Evolutionary conservation across 2,113 vertebrate species (phyloP).

Genomic region (Burhinus oedicnemus): DNA sequence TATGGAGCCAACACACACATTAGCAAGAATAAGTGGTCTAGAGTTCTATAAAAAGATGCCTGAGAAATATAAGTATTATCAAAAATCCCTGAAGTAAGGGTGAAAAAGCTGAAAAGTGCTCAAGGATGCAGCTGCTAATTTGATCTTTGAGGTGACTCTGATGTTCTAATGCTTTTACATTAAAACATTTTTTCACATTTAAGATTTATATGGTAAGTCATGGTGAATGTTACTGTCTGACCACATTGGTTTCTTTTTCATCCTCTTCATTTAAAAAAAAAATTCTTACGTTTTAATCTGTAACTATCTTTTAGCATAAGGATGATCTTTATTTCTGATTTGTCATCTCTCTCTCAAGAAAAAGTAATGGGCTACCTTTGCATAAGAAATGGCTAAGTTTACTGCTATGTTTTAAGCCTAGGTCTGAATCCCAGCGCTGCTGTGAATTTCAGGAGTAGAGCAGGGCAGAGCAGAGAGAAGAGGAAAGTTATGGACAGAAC

Average conservation of each 20-base stretch:
- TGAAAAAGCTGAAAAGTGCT: not conserved
- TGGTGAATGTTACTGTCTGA: not conserved
- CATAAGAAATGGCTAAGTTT: not conserved
- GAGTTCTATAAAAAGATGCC: not conserved
- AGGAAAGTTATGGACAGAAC: not conserved
- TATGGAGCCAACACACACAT: not conserved
- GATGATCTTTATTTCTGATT: not conserved
- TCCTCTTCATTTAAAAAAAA: not conserved
- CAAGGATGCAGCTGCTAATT: not conserved
- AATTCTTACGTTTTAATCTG: not conserved
- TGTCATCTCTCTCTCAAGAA: not conserved
- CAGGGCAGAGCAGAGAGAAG: not conserved
- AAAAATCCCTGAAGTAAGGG: not conserved
- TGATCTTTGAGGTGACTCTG: not conserved
- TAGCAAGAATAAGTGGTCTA: not conserved
- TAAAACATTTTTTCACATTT: not conserved
- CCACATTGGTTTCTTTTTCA: not conserved
- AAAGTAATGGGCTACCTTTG: not conserved
- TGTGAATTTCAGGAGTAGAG: not conserved
- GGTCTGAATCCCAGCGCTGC: not conserved
- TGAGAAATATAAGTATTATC: not conserved
- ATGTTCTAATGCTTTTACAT: not conserved
- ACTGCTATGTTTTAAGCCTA: not conserved
- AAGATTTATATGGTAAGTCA: not conserved
- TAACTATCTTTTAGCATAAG: not conserved